These are phyloP conservation scores for Sarcophilus harrisii DNA, from an alignment of 2,797 vertebrate species.

Conservation along the genomic window DNA sequence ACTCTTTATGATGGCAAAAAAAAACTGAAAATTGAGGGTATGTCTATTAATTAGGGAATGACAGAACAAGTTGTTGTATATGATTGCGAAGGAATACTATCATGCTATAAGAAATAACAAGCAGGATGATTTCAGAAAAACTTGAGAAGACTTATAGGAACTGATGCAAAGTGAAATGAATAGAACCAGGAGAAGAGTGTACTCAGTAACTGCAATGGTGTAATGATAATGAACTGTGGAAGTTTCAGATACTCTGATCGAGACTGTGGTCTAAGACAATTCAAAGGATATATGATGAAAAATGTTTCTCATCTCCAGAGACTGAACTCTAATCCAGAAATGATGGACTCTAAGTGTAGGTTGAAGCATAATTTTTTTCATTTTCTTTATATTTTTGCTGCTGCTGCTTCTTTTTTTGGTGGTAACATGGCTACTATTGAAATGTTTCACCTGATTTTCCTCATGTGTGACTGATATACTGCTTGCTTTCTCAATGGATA, in stretches of 20 bases:
- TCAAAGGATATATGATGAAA: neutral
- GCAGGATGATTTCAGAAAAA: neutral
- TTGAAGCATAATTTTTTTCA: neutral
- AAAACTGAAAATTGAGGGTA: neutral
- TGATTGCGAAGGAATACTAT: neutral
- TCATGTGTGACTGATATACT: neutral
- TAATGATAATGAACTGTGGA: neutral
- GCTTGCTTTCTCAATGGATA: neutral
- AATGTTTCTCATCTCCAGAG: neutral
- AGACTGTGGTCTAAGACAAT: neutral
- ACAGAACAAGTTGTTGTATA: neutral
- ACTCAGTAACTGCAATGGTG: neutral
- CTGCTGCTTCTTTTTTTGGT: neutral
- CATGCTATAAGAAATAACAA: neutral
- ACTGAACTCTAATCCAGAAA: neutral
- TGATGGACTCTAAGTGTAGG: neutral
- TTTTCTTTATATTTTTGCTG: neutral
- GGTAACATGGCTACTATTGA: neutral
- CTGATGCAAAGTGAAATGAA: neutral
- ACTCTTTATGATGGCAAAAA: neutral
- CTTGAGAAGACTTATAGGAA: neutral
- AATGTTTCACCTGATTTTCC: neutral
- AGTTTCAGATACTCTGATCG: neutral
- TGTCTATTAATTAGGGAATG: neutral
- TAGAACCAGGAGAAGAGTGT: neutral